Percentiles rank a stretch among this genome's conserved stretches.
Evolutionary conservation across 2,888 invertebrate species (phyloP).

Genomic region (Acrobasis consociella): DNA sequence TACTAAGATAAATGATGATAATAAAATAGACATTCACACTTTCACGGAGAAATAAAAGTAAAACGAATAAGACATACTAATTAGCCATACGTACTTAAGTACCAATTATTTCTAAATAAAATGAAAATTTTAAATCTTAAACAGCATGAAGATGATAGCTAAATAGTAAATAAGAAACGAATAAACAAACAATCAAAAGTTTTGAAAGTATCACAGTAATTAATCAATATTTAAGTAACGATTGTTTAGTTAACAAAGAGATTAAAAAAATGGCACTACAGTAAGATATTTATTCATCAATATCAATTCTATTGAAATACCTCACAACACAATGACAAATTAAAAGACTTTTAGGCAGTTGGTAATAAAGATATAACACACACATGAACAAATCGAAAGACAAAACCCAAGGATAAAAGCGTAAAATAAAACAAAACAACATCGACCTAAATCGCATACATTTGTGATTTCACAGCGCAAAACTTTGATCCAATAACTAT

Average conservation of each 20-base stretch:
- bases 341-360: neutral
- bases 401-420: constrained; percentile 26
- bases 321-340: neutral
- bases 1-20: constrained; percentile 21
- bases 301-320: neutral
- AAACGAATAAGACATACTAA: constrained; percentile 31
- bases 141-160: too few relatives aligned
- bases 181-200: too few relatives aligned
- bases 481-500: constrained; percentile 26
- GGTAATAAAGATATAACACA: constrained; percentile 1
- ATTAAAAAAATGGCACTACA: too few relatives aligned
- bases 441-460: constrained; percentile 28
- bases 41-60: constrained; percentile 39
- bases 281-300: too few relatives aligned
- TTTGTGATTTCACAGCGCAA: constrained; percentile 26
- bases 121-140: too few relatives aligned
- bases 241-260: too few relatives aligned
- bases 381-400: neutral
- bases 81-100: neutral
- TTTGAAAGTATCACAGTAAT: too few relatives aligned
- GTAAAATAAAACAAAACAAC: constrained; percentile 24
- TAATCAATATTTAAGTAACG: too few relatives aligned
- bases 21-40: constrained; percentile 25
- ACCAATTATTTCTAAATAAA: too few relatives aligned
- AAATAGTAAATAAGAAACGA: too few relatives aligned